These are phyloP conservation scores for Peribatodes rhomboidaria DNA, from an alignment of 2,888 invertebrate species.

Conservation along the genomic window DNA sequence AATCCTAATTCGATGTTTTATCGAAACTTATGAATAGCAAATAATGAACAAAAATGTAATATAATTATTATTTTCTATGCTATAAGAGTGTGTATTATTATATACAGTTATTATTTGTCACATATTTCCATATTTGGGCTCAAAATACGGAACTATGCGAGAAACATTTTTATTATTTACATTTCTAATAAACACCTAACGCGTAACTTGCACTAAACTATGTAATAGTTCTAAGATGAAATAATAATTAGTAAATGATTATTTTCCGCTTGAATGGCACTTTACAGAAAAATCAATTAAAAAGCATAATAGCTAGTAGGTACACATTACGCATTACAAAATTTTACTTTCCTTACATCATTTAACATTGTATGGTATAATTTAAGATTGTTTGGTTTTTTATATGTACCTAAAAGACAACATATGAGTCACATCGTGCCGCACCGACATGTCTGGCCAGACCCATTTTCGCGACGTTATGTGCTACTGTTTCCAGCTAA, in stretches of 20 bases:
- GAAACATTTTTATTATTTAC: slow-evolving; percentile 49
- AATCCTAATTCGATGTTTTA: slow-evolving; percentile 44
- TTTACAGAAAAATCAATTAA: too few species aligned
- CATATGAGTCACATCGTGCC: too few species aligned
- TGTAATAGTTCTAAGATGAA: background rate
- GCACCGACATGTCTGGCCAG: too few species aligned
- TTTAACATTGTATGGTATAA: too few species aligned
- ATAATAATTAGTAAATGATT: background rate
- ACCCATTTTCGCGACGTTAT: too few species aligned
- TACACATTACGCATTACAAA: background rate
- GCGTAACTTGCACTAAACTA: background rate
- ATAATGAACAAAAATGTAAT: slow-evolving; percentile 6
- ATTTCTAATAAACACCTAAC: background rate
- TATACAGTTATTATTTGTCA: slow-evolving; percentile 38
- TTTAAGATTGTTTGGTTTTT: too few species aligned
- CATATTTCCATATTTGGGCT: slow-evolving; percentile 64
- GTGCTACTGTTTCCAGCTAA: too few species aligned
- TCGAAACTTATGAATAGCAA: slow-evolving; percentile 16
- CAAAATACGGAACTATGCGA: slow-evolving; percentile 60
- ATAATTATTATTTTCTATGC: slow-evolving; percentile 12
- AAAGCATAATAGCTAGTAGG: too few species aligned
- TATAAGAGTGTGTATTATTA: background rate
- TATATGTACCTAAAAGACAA: too few species aligned
- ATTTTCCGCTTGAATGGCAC: background rate
- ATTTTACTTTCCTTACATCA: background rate